Evolutionary conservation across 1,140 invertebrate species (phyloP), one percentile per base, ranked within the genome.

Genomic region (Neelides sp.): DNA sequence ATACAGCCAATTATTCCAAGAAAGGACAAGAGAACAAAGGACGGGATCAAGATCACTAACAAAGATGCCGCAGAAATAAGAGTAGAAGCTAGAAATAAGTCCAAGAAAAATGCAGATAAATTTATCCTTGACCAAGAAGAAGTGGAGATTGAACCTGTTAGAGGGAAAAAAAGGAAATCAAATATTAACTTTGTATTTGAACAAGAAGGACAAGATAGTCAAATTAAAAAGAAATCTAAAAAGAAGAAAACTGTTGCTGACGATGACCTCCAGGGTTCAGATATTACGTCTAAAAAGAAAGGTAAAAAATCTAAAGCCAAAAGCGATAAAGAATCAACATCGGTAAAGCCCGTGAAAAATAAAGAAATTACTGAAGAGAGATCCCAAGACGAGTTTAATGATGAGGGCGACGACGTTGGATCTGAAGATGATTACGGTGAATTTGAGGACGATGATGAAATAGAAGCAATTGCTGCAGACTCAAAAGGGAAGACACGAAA

Each of bases 21-120:
- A 23, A 42, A 15, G n/a, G 20, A 24, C 20, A 10, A 42, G 40
- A 15, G 7, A 5, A 3, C 17, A 39, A 27, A 17, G 15, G 44
- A 27, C 7, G 28, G 27, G 12, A 30, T 48, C 7, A 35, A 46
- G n/a, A 12, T 48, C 13, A 45, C 10, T 35, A 19, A 54, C 13
- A 48, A 42, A 22, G 45, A 42, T n/a, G 51, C 39, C 12, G 43
- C 42, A 28, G 26, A 10, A 1, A 46, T 48, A 22, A 39, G 45
- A 15, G 45, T 48, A 4, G 15, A 32, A 2, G 46, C 37, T 20
- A 41, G 42, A 26, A 4, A 23, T 2, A 47, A 30, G 12, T 5
- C 24, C 10, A 35, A 49, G 48, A 26, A 8, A 23, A 4, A 32
- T 28, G 20, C 27, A 23, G 4, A 23, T 23, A 15, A 42, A 20